Conservation (phyloP, 2,113 vertebrate genomes). For the Alethe castanea region DNA sequence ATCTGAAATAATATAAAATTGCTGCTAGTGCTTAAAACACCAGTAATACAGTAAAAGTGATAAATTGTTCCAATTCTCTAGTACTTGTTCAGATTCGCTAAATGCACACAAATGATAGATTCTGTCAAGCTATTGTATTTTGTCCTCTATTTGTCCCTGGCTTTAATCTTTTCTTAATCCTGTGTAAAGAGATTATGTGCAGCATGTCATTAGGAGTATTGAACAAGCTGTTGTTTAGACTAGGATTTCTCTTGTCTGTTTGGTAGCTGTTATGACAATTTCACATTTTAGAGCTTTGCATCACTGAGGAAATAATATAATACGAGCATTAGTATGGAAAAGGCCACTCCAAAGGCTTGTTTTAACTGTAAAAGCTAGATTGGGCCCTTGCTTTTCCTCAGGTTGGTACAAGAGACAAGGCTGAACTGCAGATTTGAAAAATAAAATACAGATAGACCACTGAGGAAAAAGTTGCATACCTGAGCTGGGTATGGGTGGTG, state of each 20-base stretch:
- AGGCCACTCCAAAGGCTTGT: background rate
- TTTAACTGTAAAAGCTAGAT: background rate
- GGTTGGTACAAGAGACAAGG: background rate
- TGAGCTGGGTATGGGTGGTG: background rate
- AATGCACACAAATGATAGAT: background rate
- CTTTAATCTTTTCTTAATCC: conserved; percentile 69
- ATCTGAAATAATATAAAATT: background rate
- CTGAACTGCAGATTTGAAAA: background rate
- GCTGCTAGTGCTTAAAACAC: background rate
- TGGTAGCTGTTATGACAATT: background rate
- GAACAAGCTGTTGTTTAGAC: conserved; percentile 47
- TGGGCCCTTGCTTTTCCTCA: background rate
- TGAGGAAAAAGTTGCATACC: background rate
- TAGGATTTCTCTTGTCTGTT: background rate
- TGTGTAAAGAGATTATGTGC: conserved; percentile 51
- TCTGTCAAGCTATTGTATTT: background rate
- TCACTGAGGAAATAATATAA: background rate
- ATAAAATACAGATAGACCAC: background rate
- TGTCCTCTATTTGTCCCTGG: conserved; percentile 67
- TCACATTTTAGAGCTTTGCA: background rate
- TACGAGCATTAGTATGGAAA: background rate
- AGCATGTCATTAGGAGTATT: conserved; percentile 22
- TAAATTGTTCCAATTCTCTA: background rate
- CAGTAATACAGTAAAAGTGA: background rate
- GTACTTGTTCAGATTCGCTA: background rate